Percentiles rank a stretch among this genome's conserved stretches.
Conservation (phyloP, 2,797 vertebrate species). For the Anguilla marmorata region DNA sequence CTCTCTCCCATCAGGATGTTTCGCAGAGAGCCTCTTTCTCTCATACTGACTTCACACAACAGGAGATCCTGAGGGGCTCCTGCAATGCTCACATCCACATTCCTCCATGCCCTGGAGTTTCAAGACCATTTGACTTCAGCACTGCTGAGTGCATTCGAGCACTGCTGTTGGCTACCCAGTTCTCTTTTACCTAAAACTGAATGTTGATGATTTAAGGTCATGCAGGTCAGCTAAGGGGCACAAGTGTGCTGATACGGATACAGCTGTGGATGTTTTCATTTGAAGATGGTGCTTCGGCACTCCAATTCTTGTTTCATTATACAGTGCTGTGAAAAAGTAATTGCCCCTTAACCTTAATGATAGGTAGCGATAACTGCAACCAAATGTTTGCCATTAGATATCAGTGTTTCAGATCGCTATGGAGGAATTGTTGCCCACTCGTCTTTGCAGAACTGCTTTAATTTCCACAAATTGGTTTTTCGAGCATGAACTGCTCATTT, state of each 20-base stretch:
- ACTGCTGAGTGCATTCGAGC: neutral
- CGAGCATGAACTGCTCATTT: too few relatives aligned
- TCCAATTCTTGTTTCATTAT: neutral
- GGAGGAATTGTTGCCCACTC: too few relatives aligned
- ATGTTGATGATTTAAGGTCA: neutral
- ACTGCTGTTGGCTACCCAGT: neutral
- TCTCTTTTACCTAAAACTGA: neutral
- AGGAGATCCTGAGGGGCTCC: neutral
- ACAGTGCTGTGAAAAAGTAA: too few relatives aligned
- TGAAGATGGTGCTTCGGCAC: neutral
- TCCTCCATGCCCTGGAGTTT: neutral
- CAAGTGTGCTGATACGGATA: neutral
- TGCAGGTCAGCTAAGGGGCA: neutral
- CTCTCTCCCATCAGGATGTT: slow-evolving; percentile 53
- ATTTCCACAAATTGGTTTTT: too few relatives aligned
- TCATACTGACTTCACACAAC: slow-evolving; percentile 14
- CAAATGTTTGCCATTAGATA: too few relatives aligned
- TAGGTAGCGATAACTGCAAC: too few relatives aligned
- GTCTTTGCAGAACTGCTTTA: too few relatives aligned
- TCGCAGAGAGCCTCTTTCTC: slow-evolving; percentile 38
- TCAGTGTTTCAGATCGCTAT: too few relatives aligned
- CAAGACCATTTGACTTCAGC: neutral
- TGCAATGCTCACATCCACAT: neutral
- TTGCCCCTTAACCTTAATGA: too few relatives aligned
- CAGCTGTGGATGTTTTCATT: neutral